A percentile compares a stretch with the other conserved stretches of the same genome.
These are phyloP conservation scores for Caradrina clavipalpis DNA, from an alignment of 2,888 invertebrate genomes.

Conservation along the genomic window DNA sequence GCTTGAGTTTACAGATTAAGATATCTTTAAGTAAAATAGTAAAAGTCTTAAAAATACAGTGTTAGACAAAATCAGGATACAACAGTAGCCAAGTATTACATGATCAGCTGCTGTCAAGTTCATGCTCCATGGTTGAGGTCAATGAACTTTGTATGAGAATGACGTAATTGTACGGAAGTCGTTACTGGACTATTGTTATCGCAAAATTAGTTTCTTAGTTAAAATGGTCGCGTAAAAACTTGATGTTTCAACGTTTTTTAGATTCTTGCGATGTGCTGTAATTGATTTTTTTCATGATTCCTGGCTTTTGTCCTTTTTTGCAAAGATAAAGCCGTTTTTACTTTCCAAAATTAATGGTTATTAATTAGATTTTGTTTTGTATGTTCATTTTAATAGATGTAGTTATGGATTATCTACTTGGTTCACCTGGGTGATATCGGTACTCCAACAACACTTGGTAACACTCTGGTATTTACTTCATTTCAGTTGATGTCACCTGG, in stretches of 20 bases:
- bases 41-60: neutral
- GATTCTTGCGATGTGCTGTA: slow-evolving; percentile 34
- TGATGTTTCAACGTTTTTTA: slow-evolving; percentile 18
- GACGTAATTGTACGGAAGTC: slow-evolving; percentile 54
- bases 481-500: too few species aligned
- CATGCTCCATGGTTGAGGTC: slow-evolving; percentile 42
- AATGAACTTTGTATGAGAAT: slow-evolving; percentile 36
- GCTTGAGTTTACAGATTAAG: too few species aligned
- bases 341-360: too few species aligned
- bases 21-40: too few species aligned
- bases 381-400: too few species aligned
- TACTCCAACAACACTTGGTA: too few species aligned
- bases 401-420: too few species aligned
- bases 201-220: slow-evolving; percentile 60
- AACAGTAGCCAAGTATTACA: slow-evolving; percentile 18
- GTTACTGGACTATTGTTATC: slow-evolving; percentile 60
- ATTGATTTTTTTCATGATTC: slow-evolving; percentile 31
- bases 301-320: slow-evolving; percentile 1
- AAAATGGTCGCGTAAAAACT: slow-evolving; percentile 42
- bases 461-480: too few species aligned
- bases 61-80: neutral
- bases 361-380: too few species aligned
- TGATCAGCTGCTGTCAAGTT: slow-evolving; percentile 52
- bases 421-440: too few species aligned
- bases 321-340: too few species aligned